Conservation (phyloP, 2,888 invertebrate genomes). For the Tuberolachnus salignus region DNA sequence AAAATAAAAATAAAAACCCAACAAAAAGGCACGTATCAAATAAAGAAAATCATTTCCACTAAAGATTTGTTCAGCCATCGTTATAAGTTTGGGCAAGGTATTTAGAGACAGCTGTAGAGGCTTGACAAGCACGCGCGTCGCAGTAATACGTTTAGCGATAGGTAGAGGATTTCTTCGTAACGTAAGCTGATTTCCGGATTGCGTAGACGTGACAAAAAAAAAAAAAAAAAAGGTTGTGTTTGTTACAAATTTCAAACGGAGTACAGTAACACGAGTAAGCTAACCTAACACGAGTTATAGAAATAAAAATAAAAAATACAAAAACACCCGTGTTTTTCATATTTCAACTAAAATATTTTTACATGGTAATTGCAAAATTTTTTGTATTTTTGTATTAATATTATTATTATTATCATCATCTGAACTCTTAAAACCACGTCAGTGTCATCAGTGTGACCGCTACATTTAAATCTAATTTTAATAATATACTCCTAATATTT, state of each 20-base stretch:
- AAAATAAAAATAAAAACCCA: too few relatives aligned
- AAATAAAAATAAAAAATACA: too few relatives aligned
- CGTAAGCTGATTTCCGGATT: slow-evolving; percentile 30
- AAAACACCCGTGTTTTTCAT: too few relatives aligned
- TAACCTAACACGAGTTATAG: too few relatives aligned
- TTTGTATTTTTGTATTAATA: too few relatives aligned
- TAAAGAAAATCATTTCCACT: not conserved
- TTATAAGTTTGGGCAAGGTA: not conserved
- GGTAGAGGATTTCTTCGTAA: slow-evolving; percentile 6
- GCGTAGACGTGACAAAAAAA: not conserved
- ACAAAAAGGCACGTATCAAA: not conserved
- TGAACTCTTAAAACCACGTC: too few relatives aligned
- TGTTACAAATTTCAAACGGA: slow-evolving; percentile 14
- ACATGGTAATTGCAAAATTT: too few relatives aligned
- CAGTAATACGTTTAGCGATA: not conserved
- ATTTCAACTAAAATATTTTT: too few relatives aligned
- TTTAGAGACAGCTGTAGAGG: slow-evolving; percentile 4
- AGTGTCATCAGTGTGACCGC: too few relatives aligned
- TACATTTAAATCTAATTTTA: too few relatives aligned
- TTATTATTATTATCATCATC: too few relatives aligned
- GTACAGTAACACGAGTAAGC: not conserved
- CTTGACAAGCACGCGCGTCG: not conserved
- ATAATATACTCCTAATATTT: too few relatives aligned
- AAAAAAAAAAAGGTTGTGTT: slow-evolving; percentile 2
- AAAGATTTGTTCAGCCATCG: not conserved